phyloP scores from a whole-genome alignment of 2,113 vertebrate genomes.

The Chamaea fasciata region DNA sequence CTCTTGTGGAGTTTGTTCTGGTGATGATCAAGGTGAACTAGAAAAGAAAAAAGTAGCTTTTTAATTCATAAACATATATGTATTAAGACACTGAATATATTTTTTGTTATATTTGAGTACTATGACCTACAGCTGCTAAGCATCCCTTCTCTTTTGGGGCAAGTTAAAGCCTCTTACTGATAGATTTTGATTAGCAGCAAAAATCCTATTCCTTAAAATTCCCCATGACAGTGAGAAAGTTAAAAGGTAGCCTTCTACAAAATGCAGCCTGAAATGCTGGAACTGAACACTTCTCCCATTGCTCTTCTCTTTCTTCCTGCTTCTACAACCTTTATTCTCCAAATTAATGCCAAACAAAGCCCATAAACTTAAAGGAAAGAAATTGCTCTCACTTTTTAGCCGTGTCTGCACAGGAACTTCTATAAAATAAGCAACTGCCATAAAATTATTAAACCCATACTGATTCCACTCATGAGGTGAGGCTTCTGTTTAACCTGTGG shows the following conservation, averaged over 20 bases:
- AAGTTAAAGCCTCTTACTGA: not conserved
- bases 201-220: not conserved
- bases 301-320: not conserved
- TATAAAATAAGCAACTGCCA: not conserved
- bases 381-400: not conserved
- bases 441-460: not conserved
- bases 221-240: not conserved
- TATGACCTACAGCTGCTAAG: not conserved
- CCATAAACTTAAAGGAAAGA: not conserved
- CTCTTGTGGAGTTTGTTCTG: not conserved
- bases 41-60: not conserved
- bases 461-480: not conserved
- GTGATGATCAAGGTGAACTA: constrained; percentile 7
- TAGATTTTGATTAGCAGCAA: not conserved
- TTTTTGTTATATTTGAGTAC: not conserved
- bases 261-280: not conserved
- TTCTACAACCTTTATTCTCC: not conserved
- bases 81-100: not conserved
- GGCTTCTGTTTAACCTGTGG: not conserved
- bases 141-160: not conserved
- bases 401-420: not conserved
- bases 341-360: not conserved
- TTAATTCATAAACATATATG: not conserved
- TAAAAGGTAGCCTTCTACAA: not conserved
- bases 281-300: not conserved